A percentile compares a stretch with the other conserved stretches of the same genome.
Evolutionary conservation across 53 echinoderm and acorn worm genomes (phyloP).

Genomic region (Actinopyga echinites): DNA sequence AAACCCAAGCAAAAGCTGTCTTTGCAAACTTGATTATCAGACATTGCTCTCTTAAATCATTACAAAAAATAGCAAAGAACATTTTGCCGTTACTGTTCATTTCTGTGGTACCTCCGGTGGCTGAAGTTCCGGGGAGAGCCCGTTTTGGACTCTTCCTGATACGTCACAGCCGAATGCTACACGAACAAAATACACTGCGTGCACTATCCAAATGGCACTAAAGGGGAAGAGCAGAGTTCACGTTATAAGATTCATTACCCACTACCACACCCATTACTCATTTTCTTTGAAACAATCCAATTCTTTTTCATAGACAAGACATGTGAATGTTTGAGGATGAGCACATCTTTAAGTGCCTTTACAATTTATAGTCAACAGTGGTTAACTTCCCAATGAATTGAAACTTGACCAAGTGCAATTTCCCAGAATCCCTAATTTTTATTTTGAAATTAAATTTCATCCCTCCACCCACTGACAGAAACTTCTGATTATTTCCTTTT

Average conservation of each 20-base stretch:
- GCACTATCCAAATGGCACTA: constrained; percentile 90
- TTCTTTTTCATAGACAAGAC: constrained; percentile 1
- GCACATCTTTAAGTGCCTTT: no score
- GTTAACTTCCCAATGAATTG: no score
- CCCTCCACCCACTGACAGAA: no score
- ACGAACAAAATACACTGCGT: constrained; percentile 95
- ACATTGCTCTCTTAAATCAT: constrained; percentile 36
- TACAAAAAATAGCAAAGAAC: constrained; percentile 45
- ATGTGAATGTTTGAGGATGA: no score
- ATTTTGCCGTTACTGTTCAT: constrained; percentile 45
- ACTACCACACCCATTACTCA: constrained; percentile 30
- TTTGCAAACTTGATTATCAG: background rate
- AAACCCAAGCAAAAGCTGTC: constrained; percentile 37
- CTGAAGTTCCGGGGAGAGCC: constrained; percentile 50
- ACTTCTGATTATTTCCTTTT: no score
- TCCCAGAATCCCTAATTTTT: no score
- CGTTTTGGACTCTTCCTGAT: constrained; percentile 47
- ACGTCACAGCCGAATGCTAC: constrained; percentile 95
- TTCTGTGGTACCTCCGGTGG: constrained; percentile 42
- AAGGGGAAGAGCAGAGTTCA: constrained; percentile 78
- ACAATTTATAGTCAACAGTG: no score
- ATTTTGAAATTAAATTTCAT: no score
- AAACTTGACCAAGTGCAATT: no score
- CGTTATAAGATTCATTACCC: constrained; percentile 65
- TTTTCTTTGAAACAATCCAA: constrained; percentile 1